Conservation (phyloP, 2,888 invertebrate species). For the Scaptomyza flava region DNA sequence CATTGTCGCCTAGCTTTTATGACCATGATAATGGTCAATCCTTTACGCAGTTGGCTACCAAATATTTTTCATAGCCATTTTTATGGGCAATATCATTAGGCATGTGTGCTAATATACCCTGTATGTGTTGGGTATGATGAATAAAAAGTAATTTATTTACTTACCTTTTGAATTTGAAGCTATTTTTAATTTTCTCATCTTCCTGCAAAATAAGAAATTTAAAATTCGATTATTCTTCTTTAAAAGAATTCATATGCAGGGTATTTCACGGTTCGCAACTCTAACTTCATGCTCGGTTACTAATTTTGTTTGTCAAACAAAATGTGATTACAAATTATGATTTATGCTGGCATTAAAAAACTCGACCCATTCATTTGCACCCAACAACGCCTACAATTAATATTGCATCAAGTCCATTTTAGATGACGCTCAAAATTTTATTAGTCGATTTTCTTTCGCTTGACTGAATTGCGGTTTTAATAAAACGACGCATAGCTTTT, state of each 20-base stretch:
- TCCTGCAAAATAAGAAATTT: no score
- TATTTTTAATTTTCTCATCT: no score
- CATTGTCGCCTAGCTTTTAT: conserved; percentile 46
- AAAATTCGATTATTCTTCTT: no score
- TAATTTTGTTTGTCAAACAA: conserved; percentile 45
- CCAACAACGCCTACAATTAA: conserved; percentile 37
- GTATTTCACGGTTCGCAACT: conserved; percentile 3
- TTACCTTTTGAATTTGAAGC: no score
- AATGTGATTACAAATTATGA: conserved; percentile 65
- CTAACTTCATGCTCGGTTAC: not conserved
- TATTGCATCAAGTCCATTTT: conserved; percentile 31
- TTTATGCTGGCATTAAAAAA: conserved; percentile 47
- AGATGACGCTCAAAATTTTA: conserved; percentile 36
- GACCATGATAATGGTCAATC: conserved; percentile 35
- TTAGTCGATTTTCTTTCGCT: conserved; percentile 46
- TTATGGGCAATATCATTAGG: conserved; percentile 47
- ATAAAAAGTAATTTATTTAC: no score
- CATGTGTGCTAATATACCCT: conserved; percentile 19
- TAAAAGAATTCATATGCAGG: not conserved
- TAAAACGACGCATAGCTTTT: conserved; percentile 49
- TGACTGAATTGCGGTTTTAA: conserved; percentile 53
- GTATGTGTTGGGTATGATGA: not conserved
- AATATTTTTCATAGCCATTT: conserved; percentile 38
- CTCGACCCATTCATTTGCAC: conserved; percentile 21
- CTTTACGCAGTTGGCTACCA: conserved; percentile 14